These are phyloP conservation scores for Aradus depressus DNA, from an alignment of 2,888 invertebrate genomes.

Conservation along the genomic window DNA sequence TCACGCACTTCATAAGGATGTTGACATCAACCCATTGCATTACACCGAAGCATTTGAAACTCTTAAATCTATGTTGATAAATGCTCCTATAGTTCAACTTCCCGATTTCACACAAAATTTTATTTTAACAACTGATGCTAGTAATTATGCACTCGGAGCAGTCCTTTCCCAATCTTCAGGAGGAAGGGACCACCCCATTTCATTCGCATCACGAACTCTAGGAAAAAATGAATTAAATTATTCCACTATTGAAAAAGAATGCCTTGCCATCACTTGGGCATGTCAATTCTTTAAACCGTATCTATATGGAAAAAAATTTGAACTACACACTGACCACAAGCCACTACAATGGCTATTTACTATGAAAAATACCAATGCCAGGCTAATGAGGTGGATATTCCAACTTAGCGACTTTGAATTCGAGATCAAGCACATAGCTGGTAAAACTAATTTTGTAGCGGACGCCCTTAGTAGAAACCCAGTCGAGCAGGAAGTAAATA, in stretches of 20 bases:
- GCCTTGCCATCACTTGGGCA: constrained; percentile 33
- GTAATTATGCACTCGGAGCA: constrained; percentile 32
- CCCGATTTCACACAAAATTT: constrained; percentile 26
- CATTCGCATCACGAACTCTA: constrained; percentile 33
- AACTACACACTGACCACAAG: constrained; percentile 30
- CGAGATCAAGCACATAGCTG: too few species aligned
- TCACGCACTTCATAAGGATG: constrained; percentile 15
- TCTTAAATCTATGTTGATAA: constrained; percentile 10
- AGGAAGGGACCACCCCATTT: constrained; percentile 34
- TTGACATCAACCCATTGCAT: constrained; percentile 23
- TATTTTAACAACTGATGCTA: constrained; percentile 31
- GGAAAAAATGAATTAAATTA: constrained; percentile 32
- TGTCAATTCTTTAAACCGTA: constrained; percentile 33
- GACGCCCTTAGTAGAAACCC: too few species aligned
- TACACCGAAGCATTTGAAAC: constrained; percentile 7
- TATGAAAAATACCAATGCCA: too few species aligned
- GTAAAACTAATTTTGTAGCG: too few species aligned
- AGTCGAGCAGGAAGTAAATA: too few species aligned
- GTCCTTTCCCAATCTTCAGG: constrained; percentile 32
- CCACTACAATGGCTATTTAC: too few species aligned
- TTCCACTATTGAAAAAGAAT: constrained; percentile 32
- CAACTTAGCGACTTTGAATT: too few species aligned
- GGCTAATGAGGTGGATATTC: too few species aligned
- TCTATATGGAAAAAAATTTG: constrained; percentile 23
- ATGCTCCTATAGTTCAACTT: constrained; percentile 17